These are phyloP conservation scores for Drosophila meridiana DNA, from an alignment of 2,888 invertebrate genomes.

Conservation along the genomic window DNA sequence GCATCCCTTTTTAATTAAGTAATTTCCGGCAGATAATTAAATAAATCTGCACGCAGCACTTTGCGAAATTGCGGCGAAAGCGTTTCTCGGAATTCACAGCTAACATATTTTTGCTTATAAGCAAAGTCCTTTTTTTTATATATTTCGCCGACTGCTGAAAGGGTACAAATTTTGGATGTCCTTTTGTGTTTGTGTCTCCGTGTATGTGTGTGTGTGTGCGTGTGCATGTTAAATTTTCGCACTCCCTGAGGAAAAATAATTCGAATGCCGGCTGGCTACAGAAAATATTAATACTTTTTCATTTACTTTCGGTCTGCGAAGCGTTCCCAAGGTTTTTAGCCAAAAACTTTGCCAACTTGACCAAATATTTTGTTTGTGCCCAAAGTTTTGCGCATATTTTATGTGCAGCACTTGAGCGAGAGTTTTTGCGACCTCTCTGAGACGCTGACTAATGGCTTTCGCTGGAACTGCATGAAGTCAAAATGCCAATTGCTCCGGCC, in stretches of 20 bases:
- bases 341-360: constrained; percentile 62
- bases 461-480: constrained; percentile 32
- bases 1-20: not conserved
- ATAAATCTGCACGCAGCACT: constrained; percentile 2
- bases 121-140: constrained; percentile 30
- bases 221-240: constrained; percentile 48
- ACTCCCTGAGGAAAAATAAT: constrained; percentile 70
- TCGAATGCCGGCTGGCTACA: constrained; percentile 45
- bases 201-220: constrained; percentile 17
- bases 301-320: constrained; percentile 57
- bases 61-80: constrained; percentile 27
- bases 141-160: constrained; percentile 58
- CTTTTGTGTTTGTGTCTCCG: constrained; percentile 41
- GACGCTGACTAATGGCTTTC: constrained; percentile 61
- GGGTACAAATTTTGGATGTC: constrained; percentile 64
- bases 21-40: not conserved
- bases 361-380: constrained; percentile 49
- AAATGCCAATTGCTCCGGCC: constrained; percentile 34
- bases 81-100: constrained; percentile 51
- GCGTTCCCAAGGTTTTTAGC: constrained; percentile 32
- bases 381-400: constrained; percentile 73
- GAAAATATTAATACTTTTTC: constrained; percentile 76
- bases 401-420: constrained; percentile 46
- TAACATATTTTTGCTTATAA: constrained; percentile 24
- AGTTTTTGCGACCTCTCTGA: constrained; percentile 17